These are phyloP conservation scores for Thomomys bottae DNA, from an alignment of 2,113 vertebrate genomes.

Conservation along the genomic window DNA sequence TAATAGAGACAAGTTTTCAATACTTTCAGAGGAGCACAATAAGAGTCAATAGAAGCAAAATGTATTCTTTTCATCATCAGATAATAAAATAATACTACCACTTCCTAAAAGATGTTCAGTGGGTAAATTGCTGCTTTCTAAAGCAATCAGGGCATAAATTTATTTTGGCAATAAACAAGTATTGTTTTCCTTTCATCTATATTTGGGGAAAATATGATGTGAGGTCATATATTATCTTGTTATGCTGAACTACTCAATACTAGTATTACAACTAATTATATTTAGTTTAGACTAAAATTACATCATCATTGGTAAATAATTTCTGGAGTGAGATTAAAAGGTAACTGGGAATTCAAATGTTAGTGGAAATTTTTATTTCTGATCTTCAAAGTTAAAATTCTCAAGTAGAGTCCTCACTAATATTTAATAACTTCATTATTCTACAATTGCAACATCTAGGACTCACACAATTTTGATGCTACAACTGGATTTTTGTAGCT, in stretches of 20 bases:
- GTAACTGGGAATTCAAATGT: not conserved
- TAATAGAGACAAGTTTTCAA: not conserved
- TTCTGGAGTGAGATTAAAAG: not conserved
- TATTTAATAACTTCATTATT: not conserved
- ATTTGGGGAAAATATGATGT: constrained; percentile 33
- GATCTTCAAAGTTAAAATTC: not conserved
- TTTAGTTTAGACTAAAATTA: not conserved
- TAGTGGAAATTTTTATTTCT: not conserved
- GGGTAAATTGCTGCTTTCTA: not conserved
- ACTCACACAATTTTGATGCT: not conserved
- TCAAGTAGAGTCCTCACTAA: not conserved
- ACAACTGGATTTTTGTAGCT: not conserved
- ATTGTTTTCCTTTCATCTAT: constrained; percentile 21
- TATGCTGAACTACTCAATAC: not conserved
- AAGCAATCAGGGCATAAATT: not conserved
- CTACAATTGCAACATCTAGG: not conserved
- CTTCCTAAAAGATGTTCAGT: not conserved
- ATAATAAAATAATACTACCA: not conserved
- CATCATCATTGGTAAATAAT: not conserved
- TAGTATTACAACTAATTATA: not conserved
- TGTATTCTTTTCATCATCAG: not conserved
- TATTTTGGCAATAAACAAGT: constrained; percentile 15
- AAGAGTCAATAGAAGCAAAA: not conserved
- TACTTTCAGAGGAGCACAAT: not conserved
- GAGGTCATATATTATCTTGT: constrained; percentile 5